These are phyloP conservation scores for Hymenochirus boettgeri DNA, from an alignment of 2,113 vertebrate genomes.

Conservation along the genomic window DNA sequence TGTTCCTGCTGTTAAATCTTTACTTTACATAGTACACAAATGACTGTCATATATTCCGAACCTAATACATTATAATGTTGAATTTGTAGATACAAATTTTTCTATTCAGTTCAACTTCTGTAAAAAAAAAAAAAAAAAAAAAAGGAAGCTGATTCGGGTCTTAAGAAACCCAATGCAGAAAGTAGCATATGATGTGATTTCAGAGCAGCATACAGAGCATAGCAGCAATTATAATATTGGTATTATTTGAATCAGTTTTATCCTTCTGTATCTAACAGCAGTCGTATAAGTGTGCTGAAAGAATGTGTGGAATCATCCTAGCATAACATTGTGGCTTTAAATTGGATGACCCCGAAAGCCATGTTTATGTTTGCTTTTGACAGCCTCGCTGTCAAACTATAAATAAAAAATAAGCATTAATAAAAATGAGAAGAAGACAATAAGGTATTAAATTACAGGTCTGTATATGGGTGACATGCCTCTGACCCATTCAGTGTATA, in stretches of 20 bases:
- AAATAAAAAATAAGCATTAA: slow-evolving; percentile 1
- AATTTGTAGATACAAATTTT: too few species aligned
- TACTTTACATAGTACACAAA: too few species aligned
- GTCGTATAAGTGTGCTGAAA: background rate
- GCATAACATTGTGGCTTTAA: slow-evolving; percentile 1
- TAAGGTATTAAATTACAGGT: slow-evolving; percentile 3
- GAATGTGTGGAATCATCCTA: background rate
- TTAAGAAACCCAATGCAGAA: background rate
- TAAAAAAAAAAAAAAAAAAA: background rate
- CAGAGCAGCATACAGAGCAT: background rate
- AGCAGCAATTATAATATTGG: background rate
- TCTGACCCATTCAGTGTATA: background rate
- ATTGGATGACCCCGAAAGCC: background rate
- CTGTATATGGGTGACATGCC: slow-evolving; percentile 1
- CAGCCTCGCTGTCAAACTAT: slow-evolving; percentile 1
- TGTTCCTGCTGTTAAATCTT: too few species aligned
- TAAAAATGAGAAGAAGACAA: background rate
- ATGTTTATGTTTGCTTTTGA: background rate
- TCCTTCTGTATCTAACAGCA: background rate
- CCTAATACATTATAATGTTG: too few species aligned
- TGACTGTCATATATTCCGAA: too few species aligned
- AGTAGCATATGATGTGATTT: background rate
- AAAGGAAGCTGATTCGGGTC: background rate
- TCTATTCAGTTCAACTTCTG: background rate
- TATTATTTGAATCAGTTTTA: background rate